These are phyloP conservation scores for Trialeurodes vaporariorum DNA, from an alignment of 1,140 invertebrate genomes.

Conservation along the genomic window DNA sequence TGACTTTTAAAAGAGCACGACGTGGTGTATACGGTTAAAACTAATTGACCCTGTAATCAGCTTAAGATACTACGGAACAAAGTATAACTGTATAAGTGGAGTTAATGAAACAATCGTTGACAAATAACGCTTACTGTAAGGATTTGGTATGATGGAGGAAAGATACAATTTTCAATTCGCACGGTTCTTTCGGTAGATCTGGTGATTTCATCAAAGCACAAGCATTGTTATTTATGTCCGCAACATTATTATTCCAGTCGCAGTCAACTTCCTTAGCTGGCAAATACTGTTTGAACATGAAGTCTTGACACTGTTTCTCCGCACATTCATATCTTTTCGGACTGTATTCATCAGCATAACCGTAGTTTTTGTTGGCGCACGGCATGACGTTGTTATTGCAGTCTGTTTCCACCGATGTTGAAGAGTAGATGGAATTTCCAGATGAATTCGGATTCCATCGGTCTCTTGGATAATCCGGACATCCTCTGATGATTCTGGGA, in stretches of 20 bases:
- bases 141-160: background rate
- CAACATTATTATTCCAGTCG: background rate
- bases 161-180: background rate
- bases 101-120: too few relatives aligned
- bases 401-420: background rate
- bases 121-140: background rate
- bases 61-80: too few relatives aligned
- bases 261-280: background rate
- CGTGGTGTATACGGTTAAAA: too few relatives aligned
- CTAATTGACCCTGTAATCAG: too few relatives aligned
- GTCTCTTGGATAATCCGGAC: background rate
- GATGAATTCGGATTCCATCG: background rate
- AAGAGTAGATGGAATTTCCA: background rate
- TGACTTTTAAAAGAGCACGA: too few relatives aligned
- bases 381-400: background rate
- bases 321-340: background rate
- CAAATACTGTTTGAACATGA: background rate
- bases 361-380: background rate
- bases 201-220: background rate
- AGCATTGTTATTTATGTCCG: background rate
- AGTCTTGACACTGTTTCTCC: background rate
- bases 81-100: too few relatives aligned
- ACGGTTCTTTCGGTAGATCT: background rate
- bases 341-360: background rate
- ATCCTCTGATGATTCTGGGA: background rate